These are phyloP conservation scores for Todus mexicanus DNA, from an alignment of 2,797 vertebrate genomes.

Conservation along the genomic window DNA sequence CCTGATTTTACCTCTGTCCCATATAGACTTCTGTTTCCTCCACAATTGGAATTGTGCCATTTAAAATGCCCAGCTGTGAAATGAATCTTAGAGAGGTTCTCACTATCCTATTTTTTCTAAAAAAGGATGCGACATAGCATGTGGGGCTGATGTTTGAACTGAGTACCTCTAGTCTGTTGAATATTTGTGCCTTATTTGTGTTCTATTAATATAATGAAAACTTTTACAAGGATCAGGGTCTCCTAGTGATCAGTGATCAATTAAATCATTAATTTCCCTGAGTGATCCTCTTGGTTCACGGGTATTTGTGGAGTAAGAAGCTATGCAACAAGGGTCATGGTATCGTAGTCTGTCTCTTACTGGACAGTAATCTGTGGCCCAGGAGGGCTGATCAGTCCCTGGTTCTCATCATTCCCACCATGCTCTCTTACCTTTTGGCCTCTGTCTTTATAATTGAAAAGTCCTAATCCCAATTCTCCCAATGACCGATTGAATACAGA, in stretches of 20 bases:
- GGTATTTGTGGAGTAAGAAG: neutral
- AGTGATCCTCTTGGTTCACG: neutral
- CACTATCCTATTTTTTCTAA: rapidly evolving
- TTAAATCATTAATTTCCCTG: neutral
- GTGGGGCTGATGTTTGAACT: neutral
- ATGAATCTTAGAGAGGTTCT: neutral
- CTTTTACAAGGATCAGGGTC: neutral
- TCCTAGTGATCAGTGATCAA: neutral
- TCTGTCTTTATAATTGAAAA: neutral
- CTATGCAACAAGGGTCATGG: neutral
- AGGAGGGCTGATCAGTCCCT: neutral
- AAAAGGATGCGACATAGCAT: neutral
- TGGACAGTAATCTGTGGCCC: neutral
- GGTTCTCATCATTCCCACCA: neutral
- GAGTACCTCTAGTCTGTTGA: neutral
- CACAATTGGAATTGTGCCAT: neutral
- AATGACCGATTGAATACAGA: neutral
- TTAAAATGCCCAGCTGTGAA: neutral
- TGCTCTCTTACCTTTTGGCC: neutral
- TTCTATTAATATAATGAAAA: neutral
- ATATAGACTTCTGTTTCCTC: neutral
- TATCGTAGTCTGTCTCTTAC: neutral
- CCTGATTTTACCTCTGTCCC: neutral
- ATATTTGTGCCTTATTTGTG: neutral
- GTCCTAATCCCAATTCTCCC: neutral